These are phyloP conservation scores for Perca fluviatilis DNA, from an alignment of 2,113 vertebrate genomes.

Conservation along the genomic window DNA sequence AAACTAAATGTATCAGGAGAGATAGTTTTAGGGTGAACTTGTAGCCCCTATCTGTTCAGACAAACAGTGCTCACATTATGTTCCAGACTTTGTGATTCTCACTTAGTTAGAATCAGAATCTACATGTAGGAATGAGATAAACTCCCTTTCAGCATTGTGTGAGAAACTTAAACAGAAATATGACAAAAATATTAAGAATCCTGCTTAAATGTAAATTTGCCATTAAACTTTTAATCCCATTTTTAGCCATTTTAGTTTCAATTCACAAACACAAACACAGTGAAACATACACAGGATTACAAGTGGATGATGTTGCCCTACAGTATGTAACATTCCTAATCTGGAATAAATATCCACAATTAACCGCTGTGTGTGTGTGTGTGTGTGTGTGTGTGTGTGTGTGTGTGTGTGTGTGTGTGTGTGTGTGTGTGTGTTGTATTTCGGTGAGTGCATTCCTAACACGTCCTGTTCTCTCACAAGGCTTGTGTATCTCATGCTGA, in stretches of 20 bases:
- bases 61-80: no score
- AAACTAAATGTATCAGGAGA: no score
- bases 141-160: no score
- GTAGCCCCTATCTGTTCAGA: no score
- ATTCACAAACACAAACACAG: background rate
- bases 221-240: background rate
- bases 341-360: conserved; percentile 40
- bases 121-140: no score
- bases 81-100: no score
- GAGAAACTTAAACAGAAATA: no score
- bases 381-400: conserved; percentile 1
- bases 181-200: no score
- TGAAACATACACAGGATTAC: background rate
- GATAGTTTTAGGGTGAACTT: no score
- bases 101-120: no score
- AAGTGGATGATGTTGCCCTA: background rate
- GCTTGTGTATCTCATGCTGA: conserved; percentile 32
- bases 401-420: conserved; percentile 17
- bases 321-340: conserved; percentile 6
- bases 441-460: conserved; percentile 24
- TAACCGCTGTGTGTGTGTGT: background rate
- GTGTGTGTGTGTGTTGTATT: conserved; percentile 11
- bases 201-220: background rate
- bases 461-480: conserved; percentile 13
- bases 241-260: background rate